A percentile compares a stretch with the other conserved stretches of the same genome.
Evolutionary conservation across 2,113 vertebrate species (phyloP).

Genomic region (Eonycteris spelaea): DNA sequence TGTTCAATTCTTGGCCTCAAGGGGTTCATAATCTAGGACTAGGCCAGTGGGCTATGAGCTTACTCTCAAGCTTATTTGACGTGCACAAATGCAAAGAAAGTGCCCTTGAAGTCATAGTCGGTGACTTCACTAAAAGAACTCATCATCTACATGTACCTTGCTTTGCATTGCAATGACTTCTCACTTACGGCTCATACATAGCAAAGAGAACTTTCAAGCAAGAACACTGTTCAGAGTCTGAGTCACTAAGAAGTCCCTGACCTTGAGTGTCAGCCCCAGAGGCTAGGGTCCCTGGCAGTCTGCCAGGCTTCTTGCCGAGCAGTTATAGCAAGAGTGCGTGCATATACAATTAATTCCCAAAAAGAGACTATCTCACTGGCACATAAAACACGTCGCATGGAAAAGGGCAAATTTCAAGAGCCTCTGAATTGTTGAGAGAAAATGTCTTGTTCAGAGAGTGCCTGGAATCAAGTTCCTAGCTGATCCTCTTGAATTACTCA

Average conservation of each 20-base stretch:
- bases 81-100: not conserved
- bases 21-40: not conserved
- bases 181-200: not conserved
- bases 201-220: not conserved
- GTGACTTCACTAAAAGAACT: not conserved
- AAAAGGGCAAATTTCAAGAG: not conserved
- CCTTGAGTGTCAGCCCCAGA: not conserved
- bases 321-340: not conserved
- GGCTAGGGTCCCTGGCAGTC: not conserved
- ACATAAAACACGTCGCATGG: not conserved
- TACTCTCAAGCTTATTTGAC: not conserved
- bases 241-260: not conserved
- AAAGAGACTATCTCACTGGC: not conserved
- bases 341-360: not conserved
- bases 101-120: not conserved
- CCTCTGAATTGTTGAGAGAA: not conserved
- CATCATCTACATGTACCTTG: not conserved
- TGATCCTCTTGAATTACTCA: not conserved
- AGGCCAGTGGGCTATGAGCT: not conserved
- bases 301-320: not conserved
- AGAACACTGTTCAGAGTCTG: not conserved
- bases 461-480: not conserved
- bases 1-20: not conserved
- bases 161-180: not conserved
- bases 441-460: not conserved